These are phyloP conservation scores for Telenomus remus DNA, from an alignment of 1,140 invertebrate species.

Conservation along the genomic window DNA sequence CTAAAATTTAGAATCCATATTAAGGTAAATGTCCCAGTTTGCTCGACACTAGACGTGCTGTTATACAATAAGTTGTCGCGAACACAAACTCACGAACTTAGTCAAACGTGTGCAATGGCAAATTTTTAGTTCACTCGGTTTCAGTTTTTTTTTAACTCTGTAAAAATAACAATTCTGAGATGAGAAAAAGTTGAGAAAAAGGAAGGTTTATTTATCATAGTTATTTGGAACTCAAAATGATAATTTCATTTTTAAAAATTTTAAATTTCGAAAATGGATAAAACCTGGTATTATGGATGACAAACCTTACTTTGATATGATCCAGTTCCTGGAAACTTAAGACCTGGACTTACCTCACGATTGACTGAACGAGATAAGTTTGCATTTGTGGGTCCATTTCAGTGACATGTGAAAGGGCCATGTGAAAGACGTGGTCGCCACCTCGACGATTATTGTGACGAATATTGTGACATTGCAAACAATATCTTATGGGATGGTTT, in stretches of 20 bases:
- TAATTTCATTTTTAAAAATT: too few relatives aligned
- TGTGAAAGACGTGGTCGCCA: slow-evolving; percentile 92
- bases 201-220: too few relatives aligned
- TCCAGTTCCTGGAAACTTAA: slow-evolving; percentile 12
- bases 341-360: slow-evolving; percentile 84
- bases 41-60: slow-evolving; percentile 7
- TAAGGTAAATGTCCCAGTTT: slow-evolving; percentile 28
- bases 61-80: slow-evolving; percentile 24
- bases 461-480: slow-evolving; percentile 91
- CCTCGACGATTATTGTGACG: slow-evolving; percentile 90
- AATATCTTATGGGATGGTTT: slow-evolving; percentile 96
- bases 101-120: neutral
- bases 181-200: too few relatives aligned
- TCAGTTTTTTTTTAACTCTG: slow-evolving; percentile 2
- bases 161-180: too few relatives aligned
- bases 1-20: slow-evolving; percentile 27
- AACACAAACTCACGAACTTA: neutral
- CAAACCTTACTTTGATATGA: slow-evolving; percentile 5
- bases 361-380: slow-evolving; percentile 96
- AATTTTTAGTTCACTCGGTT: too few relatives aligned
- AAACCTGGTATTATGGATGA: too few relatives aligned
- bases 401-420: slow-evolving; percentile 88
- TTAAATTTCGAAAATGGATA: too few relatives aligned
- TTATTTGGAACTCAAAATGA: too few relatives aligned
- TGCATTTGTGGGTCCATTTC: slow-evolving; percentile 92